These are phyloP conservation scores for Leucophenga maculata DNA, from an alignment of 2,888 invertebrate species.

Conservation along the genomic window DNA sequence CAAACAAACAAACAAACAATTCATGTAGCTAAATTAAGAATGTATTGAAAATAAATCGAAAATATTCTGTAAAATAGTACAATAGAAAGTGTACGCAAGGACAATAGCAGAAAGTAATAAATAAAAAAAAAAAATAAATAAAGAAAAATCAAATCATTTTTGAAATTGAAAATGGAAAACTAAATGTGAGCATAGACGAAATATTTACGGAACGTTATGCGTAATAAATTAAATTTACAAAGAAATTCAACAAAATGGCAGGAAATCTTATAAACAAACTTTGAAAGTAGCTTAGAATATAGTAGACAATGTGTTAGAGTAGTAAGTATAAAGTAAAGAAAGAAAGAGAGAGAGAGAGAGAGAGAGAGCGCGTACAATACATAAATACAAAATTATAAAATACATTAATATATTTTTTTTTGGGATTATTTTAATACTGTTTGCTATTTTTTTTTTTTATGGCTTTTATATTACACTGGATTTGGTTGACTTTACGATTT, in stretches of 20 bases:
- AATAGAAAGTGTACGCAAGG: neutral
- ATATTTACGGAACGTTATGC: neutral
- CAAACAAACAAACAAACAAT: conserved; percentile 2
- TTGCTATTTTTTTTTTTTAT: neutral
- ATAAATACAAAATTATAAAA: too few relatives aligned
- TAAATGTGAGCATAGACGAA: too few relatives aligned
- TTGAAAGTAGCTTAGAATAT: neutral
- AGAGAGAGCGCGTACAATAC: too few relatives aligned
- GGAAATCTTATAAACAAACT: neutral
- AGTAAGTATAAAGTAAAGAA: too few relatives aligned
- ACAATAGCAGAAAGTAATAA: neutral
- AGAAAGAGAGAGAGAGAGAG: too few relatives aligned
- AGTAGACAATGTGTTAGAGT: neutral
- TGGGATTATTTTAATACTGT: too few relatives aligned
- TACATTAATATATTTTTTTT: too few relatives aligned
- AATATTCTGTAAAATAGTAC: neutral
- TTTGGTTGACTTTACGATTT: neutral
- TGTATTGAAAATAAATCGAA: neutral
- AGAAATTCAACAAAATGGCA: neutral
- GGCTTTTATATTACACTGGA: conserved; percentile 21
- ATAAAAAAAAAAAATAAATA: neutral
- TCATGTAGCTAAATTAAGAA: neutral
- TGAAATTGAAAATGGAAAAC: neutral
- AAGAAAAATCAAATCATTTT: neutral
- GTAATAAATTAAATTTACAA: neutral